Percentiles rank a stretch among this genome's conserved stretches.
Evolutionary conservation across 1,140 invertebrate genomes (phyloP).

Genomic region (Zaprionus davidi): DNA sequence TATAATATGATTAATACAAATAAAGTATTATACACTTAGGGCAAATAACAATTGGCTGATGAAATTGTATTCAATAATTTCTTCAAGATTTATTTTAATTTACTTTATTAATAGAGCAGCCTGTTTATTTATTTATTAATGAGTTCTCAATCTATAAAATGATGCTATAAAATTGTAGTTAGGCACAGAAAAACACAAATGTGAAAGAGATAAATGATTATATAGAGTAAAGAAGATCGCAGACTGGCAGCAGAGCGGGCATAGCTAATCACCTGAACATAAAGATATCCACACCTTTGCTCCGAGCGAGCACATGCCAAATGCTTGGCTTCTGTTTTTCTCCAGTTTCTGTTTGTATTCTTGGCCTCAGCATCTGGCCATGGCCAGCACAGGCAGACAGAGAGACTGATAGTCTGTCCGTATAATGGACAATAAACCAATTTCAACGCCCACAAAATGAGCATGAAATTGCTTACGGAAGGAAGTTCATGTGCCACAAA

Average conservation of each 20-base stretch:
- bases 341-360: background rate
- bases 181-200: background rate
- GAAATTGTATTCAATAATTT: too few species aligned
- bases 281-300: conserved; percentile 41
- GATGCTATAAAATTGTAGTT: background rate
- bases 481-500: conserved; percentile 77
- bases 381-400: background rate
- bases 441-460: conserved; percentile 77
- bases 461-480: conserved; percentile 79
- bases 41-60: too few species aligned
- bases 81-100: too few species aligned
- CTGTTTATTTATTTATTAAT: background rate
- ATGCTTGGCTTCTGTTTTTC: background rate
- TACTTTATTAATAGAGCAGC: too few species aligned
- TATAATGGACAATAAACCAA: conserved; percentile 59
- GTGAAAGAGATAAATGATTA: background rate
- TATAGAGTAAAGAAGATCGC: background rate
- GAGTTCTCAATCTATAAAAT: background rate
- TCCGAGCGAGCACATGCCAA: conserved; percentile 27
- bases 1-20: background rate
- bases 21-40: too few species aligned
- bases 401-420: background rate
- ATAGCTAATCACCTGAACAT: conserved; percentile 4
- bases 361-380: background rate
- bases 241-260: background rate